Evolutionary conservation across 2,888 invertebrate species (phyloP).

Genomic region (Venusia cambrica): DNA sequence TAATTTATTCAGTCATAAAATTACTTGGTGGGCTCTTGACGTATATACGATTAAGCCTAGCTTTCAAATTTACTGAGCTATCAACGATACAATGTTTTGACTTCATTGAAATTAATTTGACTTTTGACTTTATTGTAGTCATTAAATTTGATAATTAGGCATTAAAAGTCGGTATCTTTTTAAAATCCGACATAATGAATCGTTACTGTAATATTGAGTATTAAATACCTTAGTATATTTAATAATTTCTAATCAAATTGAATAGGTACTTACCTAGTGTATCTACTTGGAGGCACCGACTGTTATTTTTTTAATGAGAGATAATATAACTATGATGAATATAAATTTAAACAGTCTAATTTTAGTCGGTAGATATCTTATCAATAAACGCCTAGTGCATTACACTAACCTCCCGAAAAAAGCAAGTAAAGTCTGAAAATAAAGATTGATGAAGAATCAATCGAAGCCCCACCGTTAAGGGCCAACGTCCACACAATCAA

Average conservation of each 20-base stretch:
- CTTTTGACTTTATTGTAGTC: conserved; percentile 8
- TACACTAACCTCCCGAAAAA: conserved; percentile 32
- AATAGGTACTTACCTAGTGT: too few species aligned
- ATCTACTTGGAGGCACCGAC: too few species aligned
- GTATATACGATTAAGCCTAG: conserved; percentile 34
- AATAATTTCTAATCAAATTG: too few species aligned
- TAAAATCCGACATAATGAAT: too few species aligned
- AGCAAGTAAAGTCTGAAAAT: conserved; percentile 62
- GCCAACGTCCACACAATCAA: conserved; percentile 71
- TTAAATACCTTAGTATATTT: too few species aligned
- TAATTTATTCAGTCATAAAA: conserved; percentile 45
- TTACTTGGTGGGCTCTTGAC: conserved; percentile 39
- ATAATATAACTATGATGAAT: too few species aligned
- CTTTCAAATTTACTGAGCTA: conserved; percentile 38
- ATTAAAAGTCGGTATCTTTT: conserved; percentile 10
- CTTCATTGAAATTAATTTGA: conserved; percentile 9
- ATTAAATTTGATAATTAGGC: conserved; percentile 11
- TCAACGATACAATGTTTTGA: conserved; percentile 13
- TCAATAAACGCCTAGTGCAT: too few species aligned
- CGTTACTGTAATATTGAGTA: too few species aligned
- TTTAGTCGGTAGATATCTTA: too few species aligned
- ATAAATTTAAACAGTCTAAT: not conserved
- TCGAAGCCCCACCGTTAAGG: conserved; percentile 69
- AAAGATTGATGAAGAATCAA: conserved; percentile 80
- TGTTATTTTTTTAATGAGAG: too few species aligned